Base-by-base conservation (phyloP, 1,140 invertebrate genomes). In the Drosophila ohnishii region DNA sequence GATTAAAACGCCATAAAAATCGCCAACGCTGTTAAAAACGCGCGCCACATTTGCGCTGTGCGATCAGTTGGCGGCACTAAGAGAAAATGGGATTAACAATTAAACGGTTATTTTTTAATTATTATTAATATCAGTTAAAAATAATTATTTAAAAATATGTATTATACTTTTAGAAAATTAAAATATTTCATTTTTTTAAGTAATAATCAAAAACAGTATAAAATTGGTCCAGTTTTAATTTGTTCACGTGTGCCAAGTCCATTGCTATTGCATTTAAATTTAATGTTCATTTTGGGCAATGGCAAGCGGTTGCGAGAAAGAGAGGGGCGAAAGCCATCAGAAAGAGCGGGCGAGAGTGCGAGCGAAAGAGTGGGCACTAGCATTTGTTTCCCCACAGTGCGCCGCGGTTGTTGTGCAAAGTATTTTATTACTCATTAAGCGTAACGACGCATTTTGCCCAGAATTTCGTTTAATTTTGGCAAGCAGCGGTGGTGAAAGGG, bases 361-460 rank as follows among this genome's bases (percentile, higher is more conserved):
- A 55, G 28, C 16, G 30, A 73, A 39, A 34, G 37, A 59, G 55
- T 34, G 25, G 22, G 60, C 64, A 39, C 22, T 58, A 55, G 61
- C 59, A 78, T 60, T 65, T 47, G 37, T 57, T 61, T 25, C 61
- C 72, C 60, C 73, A 58, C 58, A 66, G 51, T 71, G 37, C 51
- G 39, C 55, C 25, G 25, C 56, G 37, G 50, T 53, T 82, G 50
- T 78, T 86, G 78, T 82, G 74, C 80, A 84, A 84, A 78, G 84
- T 88, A 88, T 88, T 88, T 88, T 88, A 88, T 88, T 88, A 89
- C 84, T 88, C 84, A 88, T 88, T 88, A 88, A 78, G 42, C 84
- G 85, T 88, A 88, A 88, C 85, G 70, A 88, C 84, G 85, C 80
- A 88, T 88, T 88, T 88, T 80, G 74, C 74, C 50, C 63, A 75